phyloP scores from a whole-genome alignment of 92 coral and sea anemone genomes.

The Paragorgia papillata region DNA sequence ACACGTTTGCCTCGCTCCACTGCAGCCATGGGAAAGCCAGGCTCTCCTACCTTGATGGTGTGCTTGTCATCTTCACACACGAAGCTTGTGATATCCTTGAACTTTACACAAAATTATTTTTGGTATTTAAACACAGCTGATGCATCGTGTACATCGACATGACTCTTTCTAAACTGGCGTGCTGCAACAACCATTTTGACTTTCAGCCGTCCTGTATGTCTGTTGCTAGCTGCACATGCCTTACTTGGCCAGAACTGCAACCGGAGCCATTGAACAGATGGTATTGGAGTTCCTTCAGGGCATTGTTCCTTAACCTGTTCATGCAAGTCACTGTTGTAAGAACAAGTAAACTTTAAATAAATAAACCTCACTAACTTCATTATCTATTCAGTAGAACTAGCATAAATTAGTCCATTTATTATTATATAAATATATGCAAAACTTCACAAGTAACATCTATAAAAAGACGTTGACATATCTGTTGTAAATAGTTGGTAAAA shows the following conservation, averaged over 20 bases:
- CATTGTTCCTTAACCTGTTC: slow-evolving; percentile 44
- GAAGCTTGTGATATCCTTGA: slow-evolving; percentile 54
- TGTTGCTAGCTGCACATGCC: slow-evolving; percentile 46
- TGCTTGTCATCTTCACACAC: slow-evolving; percentile 73
- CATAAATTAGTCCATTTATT: too few relatives aligned
- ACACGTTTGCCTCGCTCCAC: slow-evolving; percentile 65
- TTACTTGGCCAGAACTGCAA: slow-evolving; percentile 50
- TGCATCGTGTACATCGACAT: slow-evolving; percentile 57
- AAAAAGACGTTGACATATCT: too few relatives aligned
- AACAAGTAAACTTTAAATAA: too few relatives aligned
- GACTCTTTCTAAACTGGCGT: slow-evolving; percentile 46
- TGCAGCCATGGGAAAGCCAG: slow-evolving; percentile 66
- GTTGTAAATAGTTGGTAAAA: too few relatives aligned
- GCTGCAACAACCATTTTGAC: slow-evolving; percentile 35
- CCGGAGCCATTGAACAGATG: slow-evolving; percentile 50
- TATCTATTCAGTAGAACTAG: too few relatives aligned
- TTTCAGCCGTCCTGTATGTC: slow-evolving; percentile 32
- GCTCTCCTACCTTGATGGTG: slow-evolving; percentile 65
- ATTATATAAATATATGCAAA: too few relatives aligned
- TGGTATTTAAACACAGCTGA: slow-evolving; percentile 60
- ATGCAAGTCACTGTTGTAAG: slow-evolving; percentile 45
- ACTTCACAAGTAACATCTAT: too few relatives aligned
- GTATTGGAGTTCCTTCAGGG: slow-evolving; percentile 48
- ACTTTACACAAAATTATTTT: slow-evolving; percentile 53
- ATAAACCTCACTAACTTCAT: too few relatives aligned